These are phyloP conservation scores for Spea bombifrons DNA, from an alignment of 2,113 vertebrate genomes.

Conservation along the genomic window DNA sequence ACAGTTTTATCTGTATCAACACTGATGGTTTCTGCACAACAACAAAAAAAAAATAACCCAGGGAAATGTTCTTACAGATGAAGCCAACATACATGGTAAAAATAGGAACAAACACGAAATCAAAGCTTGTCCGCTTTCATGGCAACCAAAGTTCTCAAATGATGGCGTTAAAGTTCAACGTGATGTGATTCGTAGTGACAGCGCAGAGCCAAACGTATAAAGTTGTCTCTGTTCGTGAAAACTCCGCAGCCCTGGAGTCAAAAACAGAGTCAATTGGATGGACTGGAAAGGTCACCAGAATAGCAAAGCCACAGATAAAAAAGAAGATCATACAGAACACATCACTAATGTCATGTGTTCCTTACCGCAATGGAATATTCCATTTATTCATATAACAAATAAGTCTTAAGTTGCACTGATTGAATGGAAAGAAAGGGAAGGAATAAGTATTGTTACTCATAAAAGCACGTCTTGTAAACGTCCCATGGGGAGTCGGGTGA, in stretches of 20 bases:
- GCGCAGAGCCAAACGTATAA: slow-evolving; percentile 36
- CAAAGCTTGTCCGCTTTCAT: slow-evolving; percentile 28
- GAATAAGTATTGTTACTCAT: no score
- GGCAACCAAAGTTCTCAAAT: slow-evolving; percentile 28
- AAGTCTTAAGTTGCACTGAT: background rate
- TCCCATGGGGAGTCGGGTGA: no score
- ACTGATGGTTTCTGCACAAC: no score
- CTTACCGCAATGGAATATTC: slow-evolving; percentile 3
- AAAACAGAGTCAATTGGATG: slow-evolving; percentile 34
- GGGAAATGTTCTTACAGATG: slow-evolving; percentile 37
- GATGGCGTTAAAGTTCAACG: slow-evolving; percentile 39
- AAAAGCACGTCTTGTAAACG: no score
- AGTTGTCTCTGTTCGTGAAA: slow-evolving; percentile 37
- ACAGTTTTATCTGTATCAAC: no score
- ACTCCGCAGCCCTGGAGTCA: slow-evolving; percentile 35
- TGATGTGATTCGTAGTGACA: slow-evolving; percentile 43
- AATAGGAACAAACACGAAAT: slow-evolving; percentile 37
- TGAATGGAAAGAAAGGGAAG: background rate
- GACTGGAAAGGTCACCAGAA: slow-evolving; percentile 38
- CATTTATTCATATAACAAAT: background rate
- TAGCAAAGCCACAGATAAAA: slow-evolving; percentile 22
- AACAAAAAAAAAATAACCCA: slow-evolving; percentile 2
- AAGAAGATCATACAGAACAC: slow-evolving; percentile 11
- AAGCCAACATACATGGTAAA: slow-evolving; percentile 13
- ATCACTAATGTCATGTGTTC: slow-evolving; percentile 18